Conservation (phyloP, 2,113 vertebrate genomes). For the Accipiter cooperii region DNA sequence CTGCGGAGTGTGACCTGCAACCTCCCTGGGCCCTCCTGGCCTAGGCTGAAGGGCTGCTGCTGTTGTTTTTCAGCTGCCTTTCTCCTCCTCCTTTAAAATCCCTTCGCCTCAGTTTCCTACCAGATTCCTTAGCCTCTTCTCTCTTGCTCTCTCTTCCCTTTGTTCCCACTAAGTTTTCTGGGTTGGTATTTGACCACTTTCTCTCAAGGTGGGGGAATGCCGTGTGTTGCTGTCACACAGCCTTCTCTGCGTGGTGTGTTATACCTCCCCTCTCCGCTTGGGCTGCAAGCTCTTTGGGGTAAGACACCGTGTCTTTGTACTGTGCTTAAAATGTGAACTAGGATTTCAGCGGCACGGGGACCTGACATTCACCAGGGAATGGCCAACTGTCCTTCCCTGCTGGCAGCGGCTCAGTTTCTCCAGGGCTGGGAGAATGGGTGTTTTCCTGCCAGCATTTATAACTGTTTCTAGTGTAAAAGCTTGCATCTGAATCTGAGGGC, state of each 20-base stretch:
- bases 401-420: background rate
- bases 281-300: background rate
- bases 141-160: background rate
- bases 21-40: background rate
- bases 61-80: background rate
- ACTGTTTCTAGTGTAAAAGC: background rate
- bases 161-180: background rate
- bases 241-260: background rate
- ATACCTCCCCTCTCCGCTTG: background rate
- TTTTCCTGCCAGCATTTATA: background rate
- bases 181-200: background rate
- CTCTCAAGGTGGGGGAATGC: background rate
- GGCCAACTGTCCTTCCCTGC: background rate
- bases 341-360: background rate
- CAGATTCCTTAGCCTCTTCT: background rate
- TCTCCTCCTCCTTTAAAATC: background rate
- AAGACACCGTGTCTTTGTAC: background rate
- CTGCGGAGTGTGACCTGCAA: background rate
- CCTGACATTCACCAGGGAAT: background rate
- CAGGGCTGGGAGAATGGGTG: background rate
- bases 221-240: background rate
- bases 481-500: background rate
- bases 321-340: background rate
- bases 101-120: background rate
- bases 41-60: background rate